Evolutionary conservation across 2,113 vertebrate species (phyloP), one percentile per base, ranked within the genome.

Genomic region (Neomonachus schauinslandi): DNA sequence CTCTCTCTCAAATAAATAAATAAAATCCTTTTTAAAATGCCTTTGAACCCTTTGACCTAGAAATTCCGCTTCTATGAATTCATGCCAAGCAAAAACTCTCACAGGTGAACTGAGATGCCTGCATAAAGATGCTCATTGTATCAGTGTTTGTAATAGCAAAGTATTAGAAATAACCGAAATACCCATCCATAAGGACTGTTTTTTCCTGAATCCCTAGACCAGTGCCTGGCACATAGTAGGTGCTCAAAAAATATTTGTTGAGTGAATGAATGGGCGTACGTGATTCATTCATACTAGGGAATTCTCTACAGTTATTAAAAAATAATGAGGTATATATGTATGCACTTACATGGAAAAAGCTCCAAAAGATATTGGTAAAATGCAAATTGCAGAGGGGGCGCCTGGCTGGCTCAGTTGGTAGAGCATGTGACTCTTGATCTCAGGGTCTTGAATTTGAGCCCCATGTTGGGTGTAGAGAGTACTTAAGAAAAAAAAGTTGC

Each of bases 131-230:
- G 61, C 1, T 33, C 26, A 89, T 85, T 89, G 9, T 72, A 42
- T 74, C 31, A 65, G 14, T 76, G 57, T 87, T 46, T 69, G 16
- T 79, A 77, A 72, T 55, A 95, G 59, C 71, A 63, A 88, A 86
- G 53, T 76, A 81, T 74, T 76, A 97, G 80, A 81, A 93, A 76
- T 15, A 87, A 39, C 26, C 8, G 80, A 57, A 95, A 67, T 76
- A 18, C 24, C 57, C 57, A 36, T 87, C 6, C 11, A 7, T 61
- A 87, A 72, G 28, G n/a, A 72, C 61, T 72, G 39, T 36, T 94
- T 91, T 91, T 88, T 71, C 10, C 77, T 88, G n/a, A 88, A 28
- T 83, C n/a, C n/a, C 51, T 82, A 46, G 26, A 91, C 28, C 16
- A 94, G 19, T 93, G 33, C 85, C 21, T 49, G 21, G 46, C 74